These are phyloP conservation scores for Drosophila kepulauana DNA, from an alignment of 1,140 invertebrate species.

Conservation along the genomic window DNA sequence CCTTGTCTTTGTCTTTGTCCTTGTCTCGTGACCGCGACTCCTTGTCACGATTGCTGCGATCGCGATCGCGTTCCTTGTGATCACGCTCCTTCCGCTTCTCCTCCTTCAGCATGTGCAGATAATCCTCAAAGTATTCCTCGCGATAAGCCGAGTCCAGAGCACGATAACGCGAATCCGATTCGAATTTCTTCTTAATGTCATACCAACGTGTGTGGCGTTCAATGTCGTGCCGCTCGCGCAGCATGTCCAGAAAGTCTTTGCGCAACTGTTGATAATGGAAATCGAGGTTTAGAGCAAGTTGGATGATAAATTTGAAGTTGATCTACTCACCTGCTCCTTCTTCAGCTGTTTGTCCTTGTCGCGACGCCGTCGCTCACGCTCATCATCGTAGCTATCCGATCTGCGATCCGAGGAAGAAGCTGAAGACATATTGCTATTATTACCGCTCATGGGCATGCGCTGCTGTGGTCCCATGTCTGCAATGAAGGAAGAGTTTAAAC, in stretches of 20 bases:
- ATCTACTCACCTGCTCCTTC: conserved; percentile 54
- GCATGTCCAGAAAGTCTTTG: conserved; percentile 95
- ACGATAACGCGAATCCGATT: conserved; percentile 95
- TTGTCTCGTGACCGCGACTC: conserved; percentile 63
- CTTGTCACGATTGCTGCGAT: conserved; percentile 84
- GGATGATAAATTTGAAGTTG: too few relatives aligned
- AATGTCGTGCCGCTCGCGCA: conserved; percentile 88
- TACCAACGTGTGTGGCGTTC: conserved; percentile 96
- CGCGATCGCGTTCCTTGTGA: conserved; percentile 77
- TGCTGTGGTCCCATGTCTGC: conserved; percentile 68
- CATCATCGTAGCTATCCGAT: conserved; percentile 86
- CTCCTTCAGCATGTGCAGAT: conserved; percentile 92
- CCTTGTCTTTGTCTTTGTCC: conserved; percentile 82
- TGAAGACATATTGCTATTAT: conserved; percentile 19
- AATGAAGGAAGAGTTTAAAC: neutral
- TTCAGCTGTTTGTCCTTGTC: conserved; percentile 71
- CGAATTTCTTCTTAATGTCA: conserved; percentile 97
- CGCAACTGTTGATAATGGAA: conserved; percentile 91
- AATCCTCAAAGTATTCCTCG: conserved; percentile 98
- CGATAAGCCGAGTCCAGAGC: conserved; percentile 92
- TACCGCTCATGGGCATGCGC: conserved; percentile 60
- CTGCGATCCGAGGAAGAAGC: conserved; percentile 81
- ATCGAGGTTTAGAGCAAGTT: neutral
- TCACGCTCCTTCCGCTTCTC: conserved; percentile 88
- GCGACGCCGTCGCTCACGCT: conserved; percentile 70